Evolutionary conservation across 2,888 invertebrate genomes (phyloP).

Genomic region (Dryomyza anilis): DNA sequence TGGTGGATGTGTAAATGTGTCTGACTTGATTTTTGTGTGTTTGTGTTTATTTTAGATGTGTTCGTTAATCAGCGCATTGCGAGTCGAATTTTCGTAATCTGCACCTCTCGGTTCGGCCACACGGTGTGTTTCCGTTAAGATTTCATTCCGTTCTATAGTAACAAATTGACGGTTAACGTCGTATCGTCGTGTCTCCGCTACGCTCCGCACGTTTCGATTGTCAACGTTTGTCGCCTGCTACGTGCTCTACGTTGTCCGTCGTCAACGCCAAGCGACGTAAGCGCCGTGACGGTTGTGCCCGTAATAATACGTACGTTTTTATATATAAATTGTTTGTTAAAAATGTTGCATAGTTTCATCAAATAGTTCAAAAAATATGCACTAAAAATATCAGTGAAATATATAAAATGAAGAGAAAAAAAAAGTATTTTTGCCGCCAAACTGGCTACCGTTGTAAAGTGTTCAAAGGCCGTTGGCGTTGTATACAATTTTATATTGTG

Average conservation of each 20-base stretch:
- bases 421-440: too few species aligned
- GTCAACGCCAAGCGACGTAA: slow-evolving; percentile 14
- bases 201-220: slow-evolving; percentile 29
- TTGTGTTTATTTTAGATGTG: too few species aligned
- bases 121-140: slow-evolving; percentile 19
- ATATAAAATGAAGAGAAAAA: too few species aligned
- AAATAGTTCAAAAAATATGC: too few species aligned
- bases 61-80: slow-evolving; percentile 20
- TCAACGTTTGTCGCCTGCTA: slow-evolving; percentile 29
- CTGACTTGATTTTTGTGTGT: neutral
- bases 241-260: slow-evolving; percentile 30
- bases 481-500: too few species aligned
- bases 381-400: too few species aligned
- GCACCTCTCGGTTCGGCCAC: slow-evolving; percentile 15
- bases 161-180: slow-evolving; percentile 38
- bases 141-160: slow-evolving; percentile 35
- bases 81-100: slow-evolving; percentile 17
- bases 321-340: too few species aligned
- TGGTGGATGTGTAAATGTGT: neutral
- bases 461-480: too few species aligned
- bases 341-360: too few species aligned
- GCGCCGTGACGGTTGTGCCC: too few species aligned
- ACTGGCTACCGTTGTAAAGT: too few species aligned
- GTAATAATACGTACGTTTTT: too few species aligned
- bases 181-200: slow-evolving; percentile 25